Evolutionary conservation across 2,888 invertebrate species (phyloP).

Genomic region (Aphidius colemani): DNA sequence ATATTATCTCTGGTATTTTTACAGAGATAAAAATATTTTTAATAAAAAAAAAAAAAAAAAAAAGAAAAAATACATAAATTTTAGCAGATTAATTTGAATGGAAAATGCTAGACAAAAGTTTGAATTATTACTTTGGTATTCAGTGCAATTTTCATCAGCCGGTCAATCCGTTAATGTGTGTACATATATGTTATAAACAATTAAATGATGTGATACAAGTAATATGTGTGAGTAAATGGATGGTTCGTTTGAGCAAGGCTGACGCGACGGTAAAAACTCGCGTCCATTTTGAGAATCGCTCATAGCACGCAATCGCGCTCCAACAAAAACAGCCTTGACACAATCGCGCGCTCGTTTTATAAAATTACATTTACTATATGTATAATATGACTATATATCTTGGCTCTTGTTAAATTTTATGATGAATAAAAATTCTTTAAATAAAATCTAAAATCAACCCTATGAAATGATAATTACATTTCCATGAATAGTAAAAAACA

Average conservation of each 20-base stretch:
- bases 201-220: no score
- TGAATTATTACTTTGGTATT: slow-evolving; percentile 13
- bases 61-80: neutral
- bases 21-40: no score
- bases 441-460: neutral
- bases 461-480: neutral
- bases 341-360: slow-evolving; percentile 37
- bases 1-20: no score
- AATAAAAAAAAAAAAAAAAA: neutral
- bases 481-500: neutral
- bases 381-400: neutral
- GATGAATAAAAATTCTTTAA: neutral
- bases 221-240: slow-evolving; percentile 18
- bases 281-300: slow-evolving; percentile 49
- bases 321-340: slow-evolving; percentile 49
- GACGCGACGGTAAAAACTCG: slow-evolving; percentile 34
- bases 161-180: no score
- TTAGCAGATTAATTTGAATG: neutral
- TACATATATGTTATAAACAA: no score
- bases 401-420: slow-evolving; percentile 3
- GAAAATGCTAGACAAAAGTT: slow-evolving; percentile 10
- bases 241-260: slow-evolving; percentile 32
- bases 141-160: slow-evolving; percentile 14
- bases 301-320: slow-evolving; percentile 41
- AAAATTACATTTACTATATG: no score